Evolutionary conservation across 92 coral and sea anemone genomes (phyloP).

Genomic region (Epizoanthus stellaris): DNA sequence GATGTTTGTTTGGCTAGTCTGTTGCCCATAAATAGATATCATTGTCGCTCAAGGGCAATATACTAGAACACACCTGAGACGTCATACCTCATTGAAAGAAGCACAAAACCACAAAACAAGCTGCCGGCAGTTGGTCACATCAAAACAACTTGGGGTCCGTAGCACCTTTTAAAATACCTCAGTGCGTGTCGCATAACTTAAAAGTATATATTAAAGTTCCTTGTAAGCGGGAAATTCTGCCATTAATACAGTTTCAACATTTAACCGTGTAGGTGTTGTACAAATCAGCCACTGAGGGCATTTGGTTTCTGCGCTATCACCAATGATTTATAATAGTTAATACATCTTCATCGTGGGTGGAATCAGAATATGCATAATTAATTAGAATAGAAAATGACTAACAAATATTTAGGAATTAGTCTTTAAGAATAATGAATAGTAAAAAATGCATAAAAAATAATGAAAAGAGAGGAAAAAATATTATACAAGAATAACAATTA

Average conservation of each 20-base stretch:
- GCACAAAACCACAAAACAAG: slow-evolving; percentile 26
- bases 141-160: not conserved
- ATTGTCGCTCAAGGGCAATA: slow-evolving; percentile 13
- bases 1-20: slow-evolving; percentile 33
- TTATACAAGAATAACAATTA: too few relatives aligned
- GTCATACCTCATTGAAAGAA: slow-evolving; percentile 1
- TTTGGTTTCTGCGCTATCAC: too few relatives aligned
- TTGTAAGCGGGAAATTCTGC: not conserved
- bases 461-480: too few relatives aligned
- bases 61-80: slow-evolving; percentile 22
- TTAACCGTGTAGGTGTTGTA: not conserved
- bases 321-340: too few relatives aligned
- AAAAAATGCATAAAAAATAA: too few relatives aligned
- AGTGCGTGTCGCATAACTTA: not conserved
- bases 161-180: not conserved
- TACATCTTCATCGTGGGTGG: too few relatives aligned
- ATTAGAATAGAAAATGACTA: too few relatives aligned
- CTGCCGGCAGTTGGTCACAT: slow-evolving; percentile 12
- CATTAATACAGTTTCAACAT: not conserved
- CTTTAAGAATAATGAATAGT: too few relatives aligned
- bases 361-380: too few relatives aligned
- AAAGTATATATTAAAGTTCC: not conserved
- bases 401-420: too few relatives aligned
- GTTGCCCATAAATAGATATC: slow-evolving; percentile 40
- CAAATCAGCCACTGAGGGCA: not conserved